A percentile compares a stretch with the other conserved stretches of the same genome.
Evolutionary conservation across 1,140 invertebrate species (phyloP).

Genomic region (Campoletis sonorensis): DNA sequence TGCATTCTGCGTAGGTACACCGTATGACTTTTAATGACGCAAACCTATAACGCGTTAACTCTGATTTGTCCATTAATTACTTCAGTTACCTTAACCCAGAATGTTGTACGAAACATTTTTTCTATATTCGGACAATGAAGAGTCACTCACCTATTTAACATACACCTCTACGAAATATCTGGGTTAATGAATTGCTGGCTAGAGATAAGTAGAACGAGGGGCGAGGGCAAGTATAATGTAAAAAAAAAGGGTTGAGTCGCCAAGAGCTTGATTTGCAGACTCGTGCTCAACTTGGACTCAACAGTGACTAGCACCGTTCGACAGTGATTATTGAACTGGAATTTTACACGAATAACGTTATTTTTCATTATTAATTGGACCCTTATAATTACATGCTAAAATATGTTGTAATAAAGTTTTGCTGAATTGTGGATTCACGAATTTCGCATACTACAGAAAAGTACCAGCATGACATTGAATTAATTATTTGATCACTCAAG

Average conservation of each 20-base stretch:
- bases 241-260: background rate
- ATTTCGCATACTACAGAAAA: no score
- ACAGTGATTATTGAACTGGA: background rate
- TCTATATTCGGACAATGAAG: background rate
- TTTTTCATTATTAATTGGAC: no score
- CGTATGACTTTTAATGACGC: background rate
- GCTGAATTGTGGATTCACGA: no score
- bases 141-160: background rate
- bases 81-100: background rate
- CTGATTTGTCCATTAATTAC: background rate
- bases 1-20: background rate
- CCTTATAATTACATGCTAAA: no score
- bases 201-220: conserved; percentile 27
- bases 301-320: background rate
- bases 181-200: conserved; percentile 55
- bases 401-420: no score
- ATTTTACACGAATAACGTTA: background rate
- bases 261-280: background rate
- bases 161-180: conserved; percentile 35
- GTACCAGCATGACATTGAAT: no score
- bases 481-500: no score
- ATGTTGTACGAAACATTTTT: background rate
- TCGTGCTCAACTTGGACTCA: background rate
- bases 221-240: background rate
- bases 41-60: background rate